Percentiles rank a stretch among this genome's conserved stretches.
phyloP scores from a whole-genome alignment of 2,888 invertebrate genomes.

The Drosophila cognata region DNA sequence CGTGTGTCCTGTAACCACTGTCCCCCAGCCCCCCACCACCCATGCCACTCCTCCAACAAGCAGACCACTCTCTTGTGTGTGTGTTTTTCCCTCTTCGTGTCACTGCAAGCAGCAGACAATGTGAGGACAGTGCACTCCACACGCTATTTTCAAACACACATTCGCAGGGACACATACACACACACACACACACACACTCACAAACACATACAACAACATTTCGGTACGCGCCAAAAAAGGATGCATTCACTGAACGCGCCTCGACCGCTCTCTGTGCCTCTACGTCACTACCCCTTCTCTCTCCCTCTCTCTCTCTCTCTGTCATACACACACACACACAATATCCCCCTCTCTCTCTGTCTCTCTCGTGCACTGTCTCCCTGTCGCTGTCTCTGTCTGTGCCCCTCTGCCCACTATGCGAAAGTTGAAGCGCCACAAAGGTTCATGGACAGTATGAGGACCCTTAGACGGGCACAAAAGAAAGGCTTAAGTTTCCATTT shows the following conservation, averaged over 20 bases:
- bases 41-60: neutral
- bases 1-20: slow-evolving; percentile 37
- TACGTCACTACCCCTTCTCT: slow-evolving; percentile 2
- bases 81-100: slow-evolving; percentile 18
- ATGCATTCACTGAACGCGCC: slow-evolving; percentile 70
- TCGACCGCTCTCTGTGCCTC: slow-evolving; percentile 47
- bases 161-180: slow-evolving; percentile 13
- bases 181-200: slow-evolving; percentile 36
- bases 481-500: slow-evolving; percentile 84
- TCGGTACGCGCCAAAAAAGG: slow-evolving; percentile 73
- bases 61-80: slow-evolving; percentile 4
- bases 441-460: slow-evolving; percentile 81
- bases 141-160: slow-evolving; percentile 57
- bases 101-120: slow-evolving; percentile 64
- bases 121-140: slow-evolving; percentile 76
- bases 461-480: slow-evolving; percentile 80
- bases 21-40: neutral
- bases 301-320: neutral
- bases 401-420: slow-evolving; percentile 18
- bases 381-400: neutral
- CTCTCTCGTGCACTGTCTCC: neutral
- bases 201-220: slow-evolving; percentile 46
- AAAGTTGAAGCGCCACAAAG: slow-evolving; percentile 72
- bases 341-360: neutral
- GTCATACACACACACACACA: neutral